A percentile compares a stretch with the other conserved stretches of the same genome.
These are phyloP conservation scores for Brassicogethes aeneus DNA, from an alignment of 2,888 invertebrate genomes.

Conservation along the genomic window DNA sequence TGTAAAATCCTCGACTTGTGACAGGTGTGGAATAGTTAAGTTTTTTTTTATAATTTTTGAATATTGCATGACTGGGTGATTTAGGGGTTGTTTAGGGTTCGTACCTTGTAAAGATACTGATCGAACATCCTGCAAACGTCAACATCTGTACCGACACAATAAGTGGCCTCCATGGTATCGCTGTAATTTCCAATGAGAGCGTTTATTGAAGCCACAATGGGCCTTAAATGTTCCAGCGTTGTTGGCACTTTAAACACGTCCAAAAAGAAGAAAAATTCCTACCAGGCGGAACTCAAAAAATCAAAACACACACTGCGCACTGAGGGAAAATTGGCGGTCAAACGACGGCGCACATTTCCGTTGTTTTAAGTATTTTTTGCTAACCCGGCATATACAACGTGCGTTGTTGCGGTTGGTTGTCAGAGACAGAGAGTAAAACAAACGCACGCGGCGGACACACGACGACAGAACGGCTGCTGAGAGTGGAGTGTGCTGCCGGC, in stretches of 20 bases:
- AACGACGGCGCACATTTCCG: too few relatives aligned
- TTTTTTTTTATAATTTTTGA: too few relatives aligned
- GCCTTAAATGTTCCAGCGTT: constrained; percentile 45
- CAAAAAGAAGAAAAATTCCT: constrained; percentile 1
- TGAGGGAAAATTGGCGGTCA: neutral
- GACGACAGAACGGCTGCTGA: constrained; percentile 23
- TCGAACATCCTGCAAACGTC: constrained; percentile 58
- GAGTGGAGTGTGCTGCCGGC: constrained; percentile 29
- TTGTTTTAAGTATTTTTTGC: too few relatives aligned
- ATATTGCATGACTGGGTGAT: too few relatives aligned
- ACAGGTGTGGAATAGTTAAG: too few relatives aligned
- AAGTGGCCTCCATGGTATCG: constrained; percentile 55
- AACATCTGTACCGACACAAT: constrained; percentile 50
- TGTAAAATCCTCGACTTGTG: too few relatives aligned
- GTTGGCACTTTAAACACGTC: constrained; percentile 22
- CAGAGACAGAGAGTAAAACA: neutral
- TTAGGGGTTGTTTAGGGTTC: too few relatives aligned
- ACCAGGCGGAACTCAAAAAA: neutral
- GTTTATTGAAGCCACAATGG: constrained; percentile 44
- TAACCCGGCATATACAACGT: too few relatives aligned
- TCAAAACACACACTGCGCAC: neutral
- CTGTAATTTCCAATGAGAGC: constrained; percentile 41
- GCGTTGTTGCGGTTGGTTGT: too few relatives aligned
- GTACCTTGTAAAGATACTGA: constrained; percentile 57
- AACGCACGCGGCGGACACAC: constrained; percentile 2